Evolutionary conservation across 2,888 invertebrate genomes (phyloP), one percentile per base, ranked within the genome.

Genomic region (Habroteleia sp.): DNA sequence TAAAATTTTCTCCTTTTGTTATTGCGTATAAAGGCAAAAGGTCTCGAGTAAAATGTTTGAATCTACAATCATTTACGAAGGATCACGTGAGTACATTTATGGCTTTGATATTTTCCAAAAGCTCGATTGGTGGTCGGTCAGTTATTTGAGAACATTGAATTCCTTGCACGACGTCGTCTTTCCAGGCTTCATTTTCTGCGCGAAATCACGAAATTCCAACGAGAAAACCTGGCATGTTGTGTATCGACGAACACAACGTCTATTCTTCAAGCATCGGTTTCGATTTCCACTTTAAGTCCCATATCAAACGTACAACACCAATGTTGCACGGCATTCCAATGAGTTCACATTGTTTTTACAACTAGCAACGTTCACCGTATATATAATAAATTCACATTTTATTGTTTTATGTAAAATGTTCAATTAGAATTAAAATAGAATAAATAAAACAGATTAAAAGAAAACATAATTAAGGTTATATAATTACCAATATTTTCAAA

Each of bases 331-430:
- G 71, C 77, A 78, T 78, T 76, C 69, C 74, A 75, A 80, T 77
- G 74, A 78, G 76, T 13, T 41, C 69, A 31, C 54, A 63, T 48
- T 60, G 71, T 71, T 50, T 60, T 35, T 23, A 17, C 35, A 31
- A 44, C 23, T 7, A 29, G 42, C 52, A 56, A 66, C 48, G 52
- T 56, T 37, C 29, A 63, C 44, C 23, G 42, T 11, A 50, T 44
- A 42, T 68, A 58, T 68, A 71, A 79, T 80, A 78, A 78, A 83
- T 82, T 82, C 74, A 77, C 81, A 83, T 83, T 82, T 82, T 76
- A 80, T 80, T 77, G 78, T 83, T 83, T 82, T 79, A 82, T 83
- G 29, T 29, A n/a, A n/a, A n/a, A n/a, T n/a, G n/a, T n/a, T n/a
- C n/a, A n/a, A n/a, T n/a, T n/a, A n/a, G n/a, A n/a, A n/a, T n/a